Percentiles rank a stretch among this genome's conserved stretches.
Evolutionary conservation across 2,797 vertebrate species (phyloP).

Genomic region (Acanthurus tractus): DNA sequence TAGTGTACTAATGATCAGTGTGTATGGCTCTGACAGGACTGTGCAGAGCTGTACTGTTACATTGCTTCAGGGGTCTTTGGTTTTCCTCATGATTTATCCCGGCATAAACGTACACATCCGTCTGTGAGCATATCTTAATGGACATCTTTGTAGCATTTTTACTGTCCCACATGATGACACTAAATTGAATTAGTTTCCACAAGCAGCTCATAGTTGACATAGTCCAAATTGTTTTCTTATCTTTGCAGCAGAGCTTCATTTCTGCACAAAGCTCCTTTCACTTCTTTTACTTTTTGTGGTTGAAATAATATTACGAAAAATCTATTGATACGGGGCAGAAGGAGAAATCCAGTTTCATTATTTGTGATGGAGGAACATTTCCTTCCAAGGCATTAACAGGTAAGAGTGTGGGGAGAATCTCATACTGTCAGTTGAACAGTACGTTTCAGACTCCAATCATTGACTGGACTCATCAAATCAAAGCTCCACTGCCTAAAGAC

Average conservation of each 20-base stretch:
- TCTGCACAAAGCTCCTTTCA: conserved; percentile 38
- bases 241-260: conserved; percentile 48
- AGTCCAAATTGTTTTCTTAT: conserved; percentile 57
- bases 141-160: conserved; percentile 46
- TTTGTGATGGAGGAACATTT: conserved; percentile 14
- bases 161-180: conserved; percentile 46
- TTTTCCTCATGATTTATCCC: conserved; percentile 13
- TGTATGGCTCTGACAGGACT: not conserved
- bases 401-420: conserved; percentile 18
- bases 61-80: conserved; percentile 1
- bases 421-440: conserved; percentile 1
- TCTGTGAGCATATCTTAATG: conserved; percentile 48
- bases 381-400: conserved; percentile 13
- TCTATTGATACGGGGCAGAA: conserved; percentile 1
- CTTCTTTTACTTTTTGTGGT: conserved; percentile 8
- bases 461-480: conserved; percentile 41
- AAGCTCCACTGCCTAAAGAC: conserved; percentile 31
- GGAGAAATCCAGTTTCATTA: conserved; percentile 33
- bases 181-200: conserved; percentile 63
- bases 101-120: conserved; percentile 17
- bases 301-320: conserved; percentile 24
- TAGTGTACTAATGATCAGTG: not conserved
- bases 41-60: not conserved
- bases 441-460: conserved; percentile 18
- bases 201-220: conserved; percentile 60